Conservation (phyloP, 2,113 vertebrate genomes). For the Buteo buteo region DNA sequence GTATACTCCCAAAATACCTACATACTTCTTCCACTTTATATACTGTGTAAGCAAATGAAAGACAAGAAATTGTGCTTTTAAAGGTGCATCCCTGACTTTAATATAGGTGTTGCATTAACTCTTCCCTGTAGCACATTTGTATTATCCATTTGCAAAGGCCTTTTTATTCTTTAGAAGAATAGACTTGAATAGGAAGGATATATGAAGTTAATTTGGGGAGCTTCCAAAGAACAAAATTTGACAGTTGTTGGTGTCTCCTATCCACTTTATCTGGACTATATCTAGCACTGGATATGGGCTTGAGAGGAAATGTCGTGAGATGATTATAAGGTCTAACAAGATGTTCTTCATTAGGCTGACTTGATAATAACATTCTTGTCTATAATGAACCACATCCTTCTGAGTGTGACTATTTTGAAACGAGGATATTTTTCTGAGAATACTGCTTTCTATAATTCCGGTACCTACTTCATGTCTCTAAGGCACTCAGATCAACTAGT, state of each 20-base stretch:
- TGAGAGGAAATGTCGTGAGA: constrained; percentile 48
- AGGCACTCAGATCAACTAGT: not conserved
- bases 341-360: not conserved
- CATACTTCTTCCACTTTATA: not conserved
- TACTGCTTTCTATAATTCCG: not conserved
- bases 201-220: not conserved
- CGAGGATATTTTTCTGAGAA: not conserved
- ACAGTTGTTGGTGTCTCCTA: not conserved
- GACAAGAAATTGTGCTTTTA: not conserved
- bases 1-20: not conserved
- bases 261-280: not conserved
- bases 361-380: not conserved
- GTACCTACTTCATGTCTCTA: not conserved
- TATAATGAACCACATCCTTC: not conserved
- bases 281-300: not conserved
- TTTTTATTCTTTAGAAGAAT: not conserved
- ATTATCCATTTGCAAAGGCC: not conserved
- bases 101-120: not conserved
- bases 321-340: not conserved
- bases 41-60: not conserved
- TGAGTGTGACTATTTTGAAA: not conserved
- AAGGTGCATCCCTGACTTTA: not conserved
- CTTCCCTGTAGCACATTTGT: not conserved
- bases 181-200: not conserved
- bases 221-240: not conserved